Evolutionary conservation across 2,888 invertebrate species (phyloP).

Genomic region (Sinohyriopsis cumingii): DNA sequence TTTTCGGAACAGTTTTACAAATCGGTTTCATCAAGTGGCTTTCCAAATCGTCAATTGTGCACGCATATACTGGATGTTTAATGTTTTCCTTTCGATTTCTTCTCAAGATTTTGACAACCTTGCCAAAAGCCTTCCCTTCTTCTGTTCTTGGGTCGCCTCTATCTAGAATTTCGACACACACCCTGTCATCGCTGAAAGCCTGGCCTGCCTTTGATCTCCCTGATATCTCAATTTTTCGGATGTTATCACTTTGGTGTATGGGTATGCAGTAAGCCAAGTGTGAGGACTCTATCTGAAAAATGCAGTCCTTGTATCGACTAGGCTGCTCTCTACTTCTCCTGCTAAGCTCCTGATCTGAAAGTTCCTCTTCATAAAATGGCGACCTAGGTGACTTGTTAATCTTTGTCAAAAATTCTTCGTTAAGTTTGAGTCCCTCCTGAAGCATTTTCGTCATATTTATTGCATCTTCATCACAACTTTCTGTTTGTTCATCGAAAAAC

Average conservation of each 20-base stretch:
- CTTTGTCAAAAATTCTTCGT: too few relatives aligned
- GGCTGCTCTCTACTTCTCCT: conserved; percentile 6
- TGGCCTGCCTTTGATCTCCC: conserved; percentile 41
- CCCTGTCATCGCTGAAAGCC: conserved; percentile 40
- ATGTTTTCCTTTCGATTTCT: conserved; percentile 21
- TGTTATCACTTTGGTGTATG: conserved; percentile 13
- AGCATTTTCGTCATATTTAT: too few relatives aligned
- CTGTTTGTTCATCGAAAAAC: too few relatives aligned
- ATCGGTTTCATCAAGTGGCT: conserved; percentile 41
- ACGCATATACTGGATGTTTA: conserved; percentile 36
- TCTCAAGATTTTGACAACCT: conserved; percentile 37
- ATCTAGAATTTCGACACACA: conserved; percentile 35
- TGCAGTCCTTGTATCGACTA: conserved; percentile 29
- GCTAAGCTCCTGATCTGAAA: background rate
- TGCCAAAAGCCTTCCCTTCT: conserved; percentile 23
- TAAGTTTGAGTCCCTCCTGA: too few relatives aligned
- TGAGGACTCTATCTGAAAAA: conserved; percentile 29
- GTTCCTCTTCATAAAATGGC: background rate
- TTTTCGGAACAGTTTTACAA: conserved; percentile 49
- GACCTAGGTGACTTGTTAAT: too few relatives aligned
- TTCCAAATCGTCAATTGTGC: conserved; percentile 38
- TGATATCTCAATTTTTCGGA: conserved; percentile 32
- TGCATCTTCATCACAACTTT: too few relatives aligned
- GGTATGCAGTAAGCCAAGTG: conserved; percentile 36
- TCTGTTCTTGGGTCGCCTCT: conserved; percentile 2